Base-by-base conservation (phyloP, 2,797 vertebrate species). In the Lagodon rhomboides region DNA sequence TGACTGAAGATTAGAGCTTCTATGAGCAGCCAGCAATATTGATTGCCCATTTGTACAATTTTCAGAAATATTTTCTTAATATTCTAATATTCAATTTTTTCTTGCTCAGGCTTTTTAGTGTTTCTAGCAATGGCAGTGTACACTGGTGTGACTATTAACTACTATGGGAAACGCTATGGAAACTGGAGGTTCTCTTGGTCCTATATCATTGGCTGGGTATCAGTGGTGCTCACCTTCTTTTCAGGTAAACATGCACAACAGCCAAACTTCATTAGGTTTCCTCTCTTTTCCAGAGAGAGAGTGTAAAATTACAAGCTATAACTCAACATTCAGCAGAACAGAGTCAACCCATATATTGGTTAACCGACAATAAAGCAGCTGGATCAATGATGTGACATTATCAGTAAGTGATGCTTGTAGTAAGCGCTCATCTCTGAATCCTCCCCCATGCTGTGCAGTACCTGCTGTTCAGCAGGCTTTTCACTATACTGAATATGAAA, bases 141-240 rank as follows among this genome's bases (percentile, higher is more conserved):
- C 89, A 95, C 94, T 12, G 94, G 93, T n/a, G 91, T 95, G 67
- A 95, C 94, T 16, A 91, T 95, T 71, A 94, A 94, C 87, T 94
- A 94, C 90, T 95, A 92, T n/a, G 93, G 94, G 34, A 95, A 95
- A 82, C 93, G 92, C 63, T 95, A 95, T 54, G 92, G 94, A 49
- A 94, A 92, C 90, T 96, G 94, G 95, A 91, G 95, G 75, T 96
- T 96, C 86, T 96, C 94, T 83, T 96, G 95, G 95, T 95, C 94
- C 22, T 96, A 94, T 68, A 94, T 95, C 83, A 91, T 94, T 20
- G 95, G 94, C 84, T 96, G 95, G 95, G 94, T 95, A 87, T 94
- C 94, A 11, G 89, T 94, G 85, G 93, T 94, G 64, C 95, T 95
- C 82, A 95, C 91, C 27, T 95, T 95, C 84, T 95, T 95, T 91